Evolutionary conservation across 2,797 vertebrate species (phyloP).

Genomic region (Sternarchorhynchus goeldii): DNA sequence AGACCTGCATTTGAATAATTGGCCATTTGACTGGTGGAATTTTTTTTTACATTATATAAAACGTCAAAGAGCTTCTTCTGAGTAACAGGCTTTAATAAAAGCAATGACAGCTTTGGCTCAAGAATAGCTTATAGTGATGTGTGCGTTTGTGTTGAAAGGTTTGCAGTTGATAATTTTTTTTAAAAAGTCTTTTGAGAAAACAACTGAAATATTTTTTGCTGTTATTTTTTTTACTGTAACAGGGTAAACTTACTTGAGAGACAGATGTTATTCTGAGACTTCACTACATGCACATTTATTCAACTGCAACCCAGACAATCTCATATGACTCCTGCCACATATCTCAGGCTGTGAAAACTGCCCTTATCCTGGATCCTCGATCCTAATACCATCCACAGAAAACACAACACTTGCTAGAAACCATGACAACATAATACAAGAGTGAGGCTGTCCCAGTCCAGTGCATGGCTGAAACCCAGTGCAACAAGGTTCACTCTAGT

Average conservation of each 20-base stretch:
- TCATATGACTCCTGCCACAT: not conserved
- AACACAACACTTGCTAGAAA: constrained; percentile 25
- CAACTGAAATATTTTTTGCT: too few species aligned
- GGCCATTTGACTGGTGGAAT: constrained; percentile 34
- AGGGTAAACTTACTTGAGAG: too few species aligned
- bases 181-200: too few species aligned
- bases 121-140: not conserved
- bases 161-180: too few species aligned
- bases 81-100: not conserved
- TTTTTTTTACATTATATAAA: constrained; percentile 27
- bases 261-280: too few species aligned
- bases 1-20: constrained; percentile 54
- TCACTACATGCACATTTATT: too few species aligned
- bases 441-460: not conserved
- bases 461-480: not conserved
- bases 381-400: constrained; percentile 17
- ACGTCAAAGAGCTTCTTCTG: constrained; percentile 1
- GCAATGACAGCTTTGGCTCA: not conserved
- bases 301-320: not conserved
- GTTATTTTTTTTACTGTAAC: too few species aligned
- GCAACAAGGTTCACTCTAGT: not conserved
- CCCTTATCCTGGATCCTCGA: constrained; percentile 1
- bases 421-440: constrained; percentile 39
- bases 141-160: not conserved
- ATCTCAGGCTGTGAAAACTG: not conserved